Conservation (phyloP, 2,113 vertebrate genomes). For the Rutilus rutilus region DNA sequence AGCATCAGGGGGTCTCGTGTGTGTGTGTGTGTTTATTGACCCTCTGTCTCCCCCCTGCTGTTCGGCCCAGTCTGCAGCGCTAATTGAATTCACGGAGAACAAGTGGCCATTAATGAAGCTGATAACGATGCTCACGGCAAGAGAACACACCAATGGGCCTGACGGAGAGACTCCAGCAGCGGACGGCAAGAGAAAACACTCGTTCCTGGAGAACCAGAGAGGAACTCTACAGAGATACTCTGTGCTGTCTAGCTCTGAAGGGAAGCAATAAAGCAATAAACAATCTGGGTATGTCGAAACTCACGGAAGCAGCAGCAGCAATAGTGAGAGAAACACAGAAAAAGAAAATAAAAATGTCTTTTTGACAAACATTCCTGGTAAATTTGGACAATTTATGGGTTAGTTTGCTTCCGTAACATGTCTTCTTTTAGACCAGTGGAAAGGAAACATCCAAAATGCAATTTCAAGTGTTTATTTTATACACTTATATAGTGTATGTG, state of each 20-base stretch:
- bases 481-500: not conserved
- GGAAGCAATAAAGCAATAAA: slow-evolving; percentile 79
- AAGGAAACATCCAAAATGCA: not conserved
- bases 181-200: slow-evolving; percentile 19
- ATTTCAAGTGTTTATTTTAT: not conserved
- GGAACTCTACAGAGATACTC: slow-evolving; percentile 32
- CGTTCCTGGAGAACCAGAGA: slow-evolving; percentile 27
- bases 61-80: slow-evolving; percentile 68
- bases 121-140: slow-evolving; percentile 15
- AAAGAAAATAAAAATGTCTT: no score
- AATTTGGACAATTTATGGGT: not conserved
- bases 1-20: slow-evolving; percentile 1
- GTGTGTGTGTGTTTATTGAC: slow-evolving; percentile 2
- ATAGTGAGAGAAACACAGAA: not conserved
- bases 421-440: not conserved
- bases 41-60: slow-evolving; percentile 56
- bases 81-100: slow-evolving; percentile 78
- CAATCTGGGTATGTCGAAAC: slow-evolving; percentile 51
- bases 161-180: slow-evolving; percentile 38
- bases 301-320: not conserved
- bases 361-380: not conserved
- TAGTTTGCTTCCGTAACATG: not conserved
- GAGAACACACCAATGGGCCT: not conserved
- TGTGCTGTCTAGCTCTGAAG: slow-evolving; percentile 69
- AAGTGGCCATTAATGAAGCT: slow-evolving; percentile 74